phyloP scores from a whole-genome alignment of 2,888 invertebrate genomes.

The Bimastos eiseni region DNA sequence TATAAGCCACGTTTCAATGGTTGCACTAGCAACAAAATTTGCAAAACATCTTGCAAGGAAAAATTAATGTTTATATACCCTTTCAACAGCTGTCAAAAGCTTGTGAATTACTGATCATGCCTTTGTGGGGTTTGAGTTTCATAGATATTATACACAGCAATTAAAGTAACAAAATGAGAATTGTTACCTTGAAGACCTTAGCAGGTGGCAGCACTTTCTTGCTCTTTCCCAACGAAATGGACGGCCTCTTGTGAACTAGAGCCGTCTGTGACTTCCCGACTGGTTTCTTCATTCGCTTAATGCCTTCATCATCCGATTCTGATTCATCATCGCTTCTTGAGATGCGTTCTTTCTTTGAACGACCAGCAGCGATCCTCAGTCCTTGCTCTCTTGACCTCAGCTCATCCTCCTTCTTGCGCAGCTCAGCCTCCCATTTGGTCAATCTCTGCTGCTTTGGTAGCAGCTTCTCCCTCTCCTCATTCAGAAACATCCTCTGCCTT shows the following conservation, averaged over 20 bases:
- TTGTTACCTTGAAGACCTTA: not conserved
- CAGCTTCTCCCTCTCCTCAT: conserved; percentile 29
- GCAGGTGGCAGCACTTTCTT: conserved; percentile 1
- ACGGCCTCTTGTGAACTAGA: not conserved
- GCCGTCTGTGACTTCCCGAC: not conserved
- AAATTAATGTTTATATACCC: not conserved
- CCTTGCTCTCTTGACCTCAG: not conserved
- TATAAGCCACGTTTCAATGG: too few species aligned
- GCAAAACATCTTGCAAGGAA: not conserved
- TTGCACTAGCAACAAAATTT: not conserved
- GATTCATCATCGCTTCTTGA: conserved; percentile 9
- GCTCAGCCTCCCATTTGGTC: conserved; percentile 13
- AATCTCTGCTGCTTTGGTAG: conserved; percentile 25
- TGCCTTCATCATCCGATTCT: not conserved
- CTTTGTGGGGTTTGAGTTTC: not conserved
- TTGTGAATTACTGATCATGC: not conserved
- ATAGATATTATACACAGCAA: not conserved
- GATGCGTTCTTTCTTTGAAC: not conserved
- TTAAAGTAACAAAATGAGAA: not conserved
- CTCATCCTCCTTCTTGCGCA: conserved; percentile 9
- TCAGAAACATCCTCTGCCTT: conserved; percentile 21
- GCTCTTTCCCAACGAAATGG: not conserved
- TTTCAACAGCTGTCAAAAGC: not conserved
- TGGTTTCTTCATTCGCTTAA: not conserved
- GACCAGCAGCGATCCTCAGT: not conserved